Evolutionary conservation across 64 coral and sea anemone species (phyloP).

Genomic region (Montipora cactus): DNA sequence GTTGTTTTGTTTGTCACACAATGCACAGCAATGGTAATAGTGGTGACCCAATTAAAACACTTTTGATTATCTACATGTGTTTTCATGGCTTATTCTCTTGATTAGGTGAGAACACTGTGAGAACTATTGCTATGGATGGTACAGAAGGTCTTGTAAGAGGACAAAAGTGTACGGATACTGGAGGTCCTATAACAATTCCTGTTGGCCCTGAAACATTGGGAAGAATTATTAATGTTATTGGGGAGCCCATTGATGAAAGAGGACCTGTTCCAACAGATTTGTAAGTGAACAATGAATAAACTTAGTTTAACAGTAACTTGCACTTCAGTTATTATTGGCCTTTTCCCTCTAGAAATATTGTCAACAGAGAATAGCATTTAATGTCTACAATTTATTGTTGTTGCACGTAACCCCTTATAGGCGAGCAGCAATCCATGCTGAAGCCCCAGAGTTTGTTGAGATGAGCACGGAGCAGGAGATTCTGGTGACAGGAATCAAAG

Average conservation of each 20-base stretch:
- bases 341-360: too few species aligned
- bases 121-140: slow-evolving; percentile 99
- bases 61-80: too few species aligned
- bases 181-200: slow-evolving; percentile 95
- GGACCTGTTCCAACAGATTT: slow-evolving; percentile 91
- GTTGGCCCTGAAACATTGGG: slow-evolving; percentile 97
- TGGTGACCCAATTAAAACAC: too few species aligned
- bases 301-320: too few species aligned
- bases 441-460: slow-evolving; percentile 99
- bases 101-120: slow-evolving; percentile 96
- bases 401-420: neutral
- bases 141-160: slow-evolving; percentile 98
- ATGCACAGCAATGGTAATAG: too few species aligned
- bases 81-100: neutral
- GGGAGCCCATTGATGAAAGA: slow-evolving; percentile 97
- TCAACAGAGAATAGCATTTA: neutral
- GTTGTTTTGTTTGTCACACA: too few species aligned
- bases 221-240: slow-evolving; percentile 99
- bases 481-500: slow-evolving; percentile 98
- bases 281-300: slow-evolving; percentile 46
- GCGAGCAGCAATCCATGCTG: slow-evolving; percentile 95
- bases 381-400: neutral
- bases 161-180: slow-evolving; percentile 85
- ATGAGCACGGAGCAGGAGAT: slow-evolving; percentile 99
- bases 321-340: too few species aligned